These are phyloP conservation scores for Drosophila guanche DNA, from an alignment of 1,140 invertebrate species.

Conservation along the genomic window DNA sequence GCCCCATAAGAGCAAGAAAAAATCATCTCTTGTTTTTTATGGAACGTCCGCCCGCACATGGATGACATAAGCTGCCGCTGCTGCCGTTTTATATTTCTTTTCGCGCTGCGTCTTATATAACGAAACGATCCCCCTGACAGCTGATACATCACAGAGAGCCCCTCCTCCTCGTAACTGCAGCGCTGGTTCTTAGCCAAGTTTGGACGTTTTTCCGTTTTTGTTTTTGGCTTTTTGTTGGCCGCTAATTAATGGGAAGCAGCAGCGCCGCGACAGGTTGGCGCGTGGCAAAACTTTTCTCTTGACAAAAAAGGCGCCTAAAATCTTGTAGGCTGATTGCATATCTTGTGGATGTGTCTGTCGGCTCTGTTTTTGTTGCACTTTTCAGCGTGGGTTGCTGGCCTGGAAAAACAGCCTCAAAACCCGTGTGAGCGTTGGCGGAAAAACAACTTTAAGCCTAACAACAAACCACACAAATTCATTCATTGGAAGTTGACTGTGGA, in stretches of 20 bases:
- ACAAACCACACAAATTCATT: constrained; percentile 44
- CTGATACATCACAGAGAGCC: neutral
- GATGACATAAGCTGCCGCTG: constrained; percentile 57
- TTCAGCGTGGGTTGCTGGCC: constrained; percentile 51
- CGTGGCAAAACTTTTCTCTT: constrained; percentile 44
- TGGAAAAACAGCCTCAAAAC: constrained; percentile 27
- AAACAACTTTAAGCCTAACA: constrained; percentile 22
- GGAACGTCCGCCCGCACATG: constrained; percentile 40
- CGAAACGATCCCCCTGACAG: constrained; percentile 3
- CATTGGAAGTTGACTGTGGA: constrained; percentile 24
- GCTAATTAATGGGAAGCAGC: constrained; percentile 59
- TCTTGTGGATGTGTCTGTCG: constrained; percentile 25
- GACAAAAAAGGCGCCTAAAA: constrained; percentile 10
- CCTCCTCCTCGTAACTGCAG: neutral
- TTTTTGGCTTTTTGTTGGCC: constrained; percentile 20
- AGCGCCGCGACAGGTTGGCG: constrained; percentile 49
- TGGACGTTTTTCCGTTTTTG: constrained; percentile 1
- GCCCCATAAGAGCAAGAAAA: constrained; percentile 34
- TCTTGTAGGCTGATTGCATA: constrained; percentile 22
- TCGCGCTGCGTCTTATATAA: constrained; percentile 23
- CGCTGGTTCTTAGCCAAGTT: constrained; percentile 36
- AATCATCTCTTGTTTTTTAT: constrained; percentile 55
- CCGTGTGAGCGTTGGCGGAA: constrained; percentile 44
- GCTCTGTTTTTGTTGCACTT: constrained; percentile 19
- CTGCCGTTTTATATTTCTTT: constrained; percentile 17